phyloP scores from a whole-genome alignment of 2,888 invertebrate species.

The Xiphydria camelus region DNA sequence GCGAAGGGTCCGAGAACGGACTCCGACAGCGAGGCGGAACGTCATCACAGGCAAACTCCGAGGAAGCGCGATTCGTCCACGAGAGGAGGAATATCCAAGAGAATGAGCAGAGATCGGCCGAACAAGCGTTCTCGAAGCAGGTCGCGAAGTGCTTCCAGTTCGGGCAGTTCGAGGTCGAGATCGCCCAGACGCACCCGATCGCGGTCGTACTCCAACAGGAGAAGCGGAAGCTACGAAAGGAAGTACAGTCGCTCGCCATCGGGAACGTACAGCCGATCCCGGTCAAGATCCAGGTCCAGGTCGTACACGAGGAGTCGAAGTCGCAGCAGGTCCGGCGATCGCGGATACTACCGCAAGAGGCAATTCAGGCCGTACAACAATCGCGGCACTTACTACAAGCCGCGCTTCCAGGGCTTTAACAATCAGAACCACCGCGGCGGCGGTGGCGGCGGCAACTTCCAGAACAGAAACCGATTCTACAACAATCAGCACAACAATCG shows the following conservation, averaged over 20 bases:
- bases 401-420: slow-evolving; percentile 71
- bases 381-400: slow-evolving; percentile 79
- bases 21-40: slow-evolving; percentile 52
- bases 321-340: slow-evolving; percentile 60
- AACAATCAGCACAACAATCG: slow-evolving; percentile 53
- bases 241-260: slow-evolving; percentile 54
- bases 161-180: slow-evolving; percentile 69
- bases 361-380: slow-evolving; percentile 63
- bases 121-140: slow-evolving; percentile 51
- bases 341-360: slow-evolving; percentile 52
- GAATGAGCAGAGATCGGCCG: slow-evolving; percentile 45
- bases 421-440: slow-evolving; percentile 64
- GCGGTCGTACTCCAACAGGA: slow-evolving; percentile 50
- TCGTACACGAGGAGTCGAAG: slow-evolving; percentile 62
- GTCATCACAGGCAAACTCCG: slow-evolving; percentile 44
- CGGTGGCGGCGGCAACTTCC: slow-evolving; percentile 52
- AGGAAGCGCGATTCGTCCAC: slow-evolving; percentile 60
- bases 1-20: slow-evolving; percentile 66
- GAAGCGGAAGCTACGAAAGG: slow-evolving; percentile 54
- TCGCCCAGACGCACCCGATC: slow-evolving; percentile 64
- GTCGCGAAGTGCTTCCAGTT: slow-evolving; percentile 65
- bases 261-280: slow-evolving; percentile 51
- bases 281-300: slow-evolving; percentile 61
- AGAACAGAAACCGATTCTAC: slow-evolving; percentile 50
- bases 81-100: slow-evolving; percentile 35